Evolutionary conservation across 2,888 invertebrate genomes (phyloP).

Genomic region (Drosophila prolongata): DNA sequence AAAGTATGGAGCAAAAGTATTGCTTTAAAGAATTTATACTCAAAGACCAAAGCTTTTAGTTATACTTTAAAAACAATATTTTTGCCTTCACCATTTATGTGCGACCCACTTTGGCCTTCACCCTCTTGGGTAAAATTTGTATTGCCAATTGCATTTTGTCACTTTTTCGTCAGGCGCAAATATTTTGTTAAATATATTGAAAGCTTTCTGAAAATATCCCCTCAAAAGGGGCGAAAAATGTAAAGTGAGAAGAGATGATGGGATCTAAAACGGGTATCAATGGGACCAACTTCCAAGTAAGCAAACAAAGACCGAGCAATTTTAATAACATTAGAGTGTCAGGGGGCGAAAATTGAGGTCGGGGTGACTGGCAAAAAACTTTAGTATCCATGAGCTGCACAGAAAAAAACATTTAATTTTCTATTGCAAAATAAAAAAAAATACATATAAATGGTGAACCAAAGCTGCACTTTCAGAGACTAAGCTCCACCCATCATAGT

Average conservation of each 20-base stretch:
- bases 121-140: slow-evolving; percentile 6
- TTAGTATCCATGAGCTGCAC: not conserved
- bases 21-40: too few species aligned
- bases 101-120: not conserved
- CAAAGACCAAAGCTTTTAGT: too few species aligned
- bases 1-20: too few species aligned
- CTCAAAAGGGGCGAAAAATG: not conserved
- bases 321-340: slow-evolving; percentile 15
- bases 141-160: slow-evolving; percentile 24
- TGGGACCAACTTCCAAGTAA: slow-evolving; percentile 38
- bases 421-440: too few species aligned
- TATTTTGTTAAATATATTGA: slow-evolving; percentile 56
- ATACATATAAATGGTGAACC: too few species aligned
- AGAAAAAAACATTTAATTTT: not conserved
- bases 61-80: not conserved
- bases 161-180: slow-evolving; percentile 23
- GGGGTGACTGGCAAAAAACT: slow-evolving; percentile 12
- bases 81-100: not conserved
- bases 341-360: not conserved
- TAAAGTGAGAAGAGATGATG: not conserved
- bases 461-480: too few species aligned
- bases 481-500: too few species aligned
- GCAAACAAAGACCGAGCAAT: slow-evolving; percentile 53
- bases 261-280: slow-evolving; percentile 6
- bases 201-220: slow-evolving; percentile 8